Evolutionary conservation across 2,113 vertebrate genomes (phyloP), one percentile per base, ranked within the genome.

Genomic region (Bubo scandiacus): DNA sequence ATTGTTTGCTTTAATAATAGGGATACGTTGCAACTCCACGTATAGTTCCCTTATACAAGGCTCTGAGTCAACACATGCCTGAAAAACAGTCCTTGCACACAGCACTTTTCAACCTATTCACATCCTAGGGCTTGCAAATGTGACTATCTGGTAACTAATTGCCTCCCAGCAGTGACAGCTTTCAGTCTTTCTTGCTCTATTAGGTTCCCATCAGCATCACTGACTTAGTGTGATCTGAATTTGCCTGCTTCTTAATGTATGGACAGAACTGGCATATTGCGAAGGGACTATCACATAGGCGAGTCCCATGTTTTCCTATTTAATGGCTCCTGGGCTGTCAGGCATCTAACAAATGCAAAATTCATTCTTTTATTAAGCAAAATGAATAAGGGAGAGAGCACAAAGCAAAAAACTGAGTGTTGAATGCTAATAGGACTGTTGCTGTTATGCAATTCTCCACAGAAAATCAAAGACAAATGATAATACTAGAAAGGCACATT

Each of bases 391-490:
- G 58, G 27, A 88, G 36, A 92, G 93, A 86, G 32, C 34, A 89
- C 51, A 81, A 86, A 94, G 80, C 47, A 78, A 88, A 94, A 73
- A 95, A 15, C 12, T 29, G 68, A 84, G 43, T 43, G 34, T 65
- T 92, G 91, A 96, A 96, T 94, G 57, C 49, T 94, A 94, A 94
- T 81, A 43, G 52, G 36, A 27, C 72, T 75, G 30, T 51, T 86
- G 68, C 77, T 75, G 70, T 89, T 95, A 91, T 26, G 52, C 52
- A 93, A 72, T 90, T 94, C 86, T 87, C 74, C 67, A 84, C 65
- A 71, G 86, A 94, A 97, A 94, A 97, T 90, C 72, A 93, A 86
- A 94, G 95, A 74, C 47, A 96, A 92, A 88, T 88, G 18, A 86
- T 95, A 92, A 74, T 92, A 67, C 82, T 84, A 72, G 63, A 90